A percentile compares a stretch with the other conserved stretches of the same genome.
phyloP scores from a whole-genome alignment of 2,797 vertebrate genomes.

The Parambassis ranga region DNA sequence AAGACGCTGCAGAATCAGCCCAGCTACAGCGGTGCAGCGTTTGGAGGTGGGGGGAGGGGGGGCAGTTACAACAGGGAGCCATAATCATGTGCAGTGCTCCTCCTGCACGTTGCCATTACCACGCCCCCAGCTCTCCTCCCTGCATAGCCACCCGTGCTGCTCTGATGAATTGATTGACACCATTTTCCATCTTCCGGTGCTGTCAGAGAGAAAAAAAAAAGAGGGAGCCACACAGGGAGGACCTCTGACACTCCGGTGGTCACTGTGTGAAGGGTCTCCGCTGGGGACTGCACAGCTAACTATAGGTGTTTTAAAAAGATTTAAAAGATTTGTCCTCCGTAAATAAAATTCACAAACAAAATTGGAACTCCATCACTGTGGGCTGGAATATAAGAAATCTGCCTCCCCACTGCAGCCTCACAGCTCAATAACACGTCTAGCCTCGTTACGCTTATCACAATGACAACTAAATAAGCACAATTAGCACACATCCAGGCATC shows the following conservation, averaged over 20 bases:
- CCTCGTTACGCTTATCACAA: conserved; percentile 76
- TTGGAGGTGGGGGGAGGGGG: not conserved
- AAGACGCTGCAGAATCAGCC: conserved; percentile 56
- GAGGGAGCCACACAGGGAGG: conserved; percentile 52
- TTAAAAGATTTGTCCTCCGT: too few relatives aligned
- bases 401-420: conserved; percentile 49
- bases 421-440: conserved; percentile 77
- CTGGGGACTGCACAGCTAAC: too few relatives aligned
- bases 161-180: conserved; percentile 83
- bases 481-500: conserved; percentile 71
- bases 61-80: conserved; percentile 57
- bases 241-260: conserved; percentile 41
- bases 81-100: conserved; percentile 62
- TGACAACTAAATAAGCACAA: conserved; percentile 81
- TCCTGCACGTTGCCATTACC: conserved; percentile 53
- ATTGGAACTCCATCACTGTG: not conserved
- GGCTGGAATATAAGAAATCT: conserved; percentile 21
- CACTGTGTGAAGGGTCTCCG: conserved; percentile 48
- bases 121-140: conserved; percentile 57
- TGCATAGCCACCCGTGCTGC: conserved; percentile 68
- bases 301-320: too few relatives aligned
- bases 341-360: too few relatives aligned
- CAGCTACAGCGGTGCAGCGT: conserved; percentile 26
- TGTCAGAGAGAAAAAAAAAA: conserved; percentile 58
- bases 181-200: conserved; percentile 78